These are phyloP conservation scores for Cephus spinipes DNA, from an alignment of 2,888 invertebrate species.

Conservation along the genomic window DNA sequence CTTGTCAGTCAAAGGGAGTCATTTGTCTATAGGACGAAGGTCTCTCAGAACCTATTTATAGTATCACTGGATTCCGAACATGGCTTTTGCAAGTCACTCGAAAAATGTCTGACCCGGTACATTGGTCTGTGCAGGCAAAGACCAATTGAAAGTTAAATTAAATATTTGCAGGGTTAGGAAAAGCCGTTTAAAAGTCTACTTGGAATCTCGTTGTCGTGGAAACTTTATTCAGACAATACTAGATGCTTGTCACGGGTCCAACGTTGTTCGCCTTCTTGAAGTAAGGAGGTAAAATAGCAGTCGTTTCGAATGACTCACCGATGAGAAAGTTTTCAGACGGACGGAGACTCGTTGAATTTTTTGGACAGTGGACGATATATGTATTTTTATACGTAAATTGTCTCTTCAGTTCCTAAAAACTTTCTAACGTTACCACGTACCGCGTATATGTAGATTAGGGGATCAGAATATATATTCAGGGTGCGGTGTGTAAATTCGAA, in stretches of 20 bases:
- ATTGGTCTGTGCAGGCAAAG: conserved; percentile 24
- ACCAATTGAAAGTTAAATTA: conserved; percentile 48
- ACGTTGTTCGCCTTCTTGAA: not conserved
- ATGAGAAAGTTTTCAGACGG: not conserved
- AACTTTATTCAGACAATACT: not conserved
- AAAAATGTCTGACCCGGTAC: conserved; percentile 11
- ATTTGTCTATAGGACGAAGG: not conserved
- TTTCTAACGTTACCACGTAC: not conserved
- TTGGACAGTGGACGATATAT: not conserved
- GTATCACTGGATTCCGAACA: not conserved
- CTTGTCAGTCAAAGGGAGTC: not conserved
- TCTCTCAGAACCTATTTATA: not conserved
- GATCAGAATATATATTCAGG: not conserved
- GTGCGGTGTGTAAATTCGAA: not conserved
- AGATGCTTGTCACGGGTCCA: not conserved
- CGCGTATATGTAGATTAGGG: not conserved
- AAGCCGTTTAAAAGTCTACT: conserved; percentile 4
- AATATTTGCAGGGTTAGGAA: conserved; percentile 35
- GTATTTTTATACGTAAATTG: too few species aligned
- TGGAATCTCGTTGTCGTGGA: not conserved
- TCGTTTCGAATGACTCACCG: not conserved
- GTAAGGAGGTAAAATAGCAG: not conserved
- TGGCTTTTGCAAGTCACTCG: not conserved
- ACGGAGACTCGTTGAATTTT: not conserved
- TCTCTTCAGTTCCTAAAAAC: not conserved